A percentile compares a stretch with the other conserved stretches of the same genome.
Evolutionary conservation across 2,797 vertebrate genomes (phyloP).

Genomic region (Hozukius guyotensis): DNA sequence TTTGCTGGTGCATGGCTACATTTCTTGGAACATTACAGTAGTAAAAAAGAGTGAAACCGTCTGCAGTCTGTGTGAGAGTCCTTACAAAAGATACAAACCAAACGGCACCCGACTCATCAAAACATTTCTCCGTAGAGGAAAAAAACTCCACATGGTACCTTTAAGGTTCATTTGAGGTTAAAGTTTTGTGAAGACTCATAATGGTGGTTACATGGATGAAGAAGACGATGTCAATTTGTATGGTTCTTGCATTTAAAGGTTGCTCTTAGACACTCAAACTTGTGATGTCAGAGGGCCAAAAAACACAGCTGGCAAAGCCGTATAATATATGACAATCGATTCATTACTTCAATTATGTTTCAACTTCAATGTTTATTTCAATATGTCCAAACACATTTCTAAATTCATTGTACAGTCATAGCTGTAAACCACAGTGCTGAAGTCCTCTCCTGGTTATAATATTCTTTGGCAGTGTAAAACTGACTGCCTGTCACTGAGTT

Average conservation of each 20-base stretch:
- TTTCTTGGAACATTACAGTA: background rate
- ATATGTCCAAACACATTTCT: slow-evolving; percentile 2
- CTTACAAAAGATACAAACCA: background rate
- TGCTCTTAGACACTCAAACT: background rate
- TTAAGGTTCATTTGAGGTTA: background rate
- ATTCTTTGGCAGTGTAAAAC: slow-evolving; percentile 29
- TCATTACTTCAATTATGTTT: background rate
- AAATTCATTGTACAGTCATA: background rate
- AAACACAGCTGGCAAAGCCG: background rate
- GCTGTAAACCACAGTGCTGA: slow-evolving; percentile 19
- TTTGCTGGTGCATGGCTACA: background rate
- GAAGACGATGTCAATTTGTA: background rate
- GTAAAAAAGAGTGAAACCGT: background rate
- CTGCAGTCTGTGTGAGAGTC: background rate
- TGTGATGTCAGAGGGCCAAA: background rate
- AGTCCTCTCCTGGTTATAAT: slow-evolving; percentile 23
- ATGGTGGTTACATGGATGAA: background rate
- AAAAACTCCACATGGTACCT: background rate
- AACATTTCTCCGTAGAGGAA: background rate
- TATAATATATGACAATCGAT: background rate
- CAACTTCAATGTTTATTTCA: background rate
- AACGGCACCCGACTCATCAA: background rate
- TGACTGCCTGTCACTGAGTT: slow-evolving; percentile 46
- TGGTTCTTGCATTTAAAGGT: background rate
- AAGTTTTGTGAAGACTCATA: background rate